phyloP scores from a whole-genome alignment of 2,113 vertebrate genomes.

The Calyptomena viridis region DNA sequence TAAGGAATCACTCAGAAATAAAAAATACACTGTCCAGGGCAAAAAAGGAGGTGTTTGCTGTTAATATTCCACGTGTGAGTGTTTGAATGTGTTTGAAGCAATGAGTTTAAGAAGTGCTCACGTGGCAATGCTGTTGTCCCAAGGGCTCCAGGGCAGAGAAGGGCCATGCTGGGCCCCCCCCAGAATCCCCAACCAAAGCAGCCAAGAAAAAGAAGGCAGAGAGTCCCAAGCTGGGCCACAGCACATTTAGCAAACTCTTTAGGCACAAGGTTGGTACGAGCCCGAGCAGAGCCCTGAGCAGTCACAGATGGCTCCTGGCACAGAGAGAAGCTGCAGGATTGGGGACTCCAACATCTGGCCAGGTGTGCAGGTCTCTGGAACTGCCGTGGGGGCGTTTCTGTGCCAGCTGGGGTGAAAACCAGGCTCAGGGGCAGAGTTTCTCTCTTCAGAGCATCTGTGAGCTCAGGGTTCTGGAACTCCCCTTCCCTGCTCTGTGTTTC shows the following conservation, averaged over 20 bases:
- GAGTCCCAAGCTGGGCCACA: slow-evolving; percentile 71
- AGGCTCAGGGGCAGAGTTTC: background rate
- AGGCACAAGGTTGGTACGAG: slow-evolving; percentile 86
- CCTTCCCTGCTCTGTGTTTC: background rate
- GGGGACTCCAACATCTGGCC: background rate
- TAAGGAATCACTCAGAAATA: background rate
- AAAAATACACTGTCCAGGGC: background rate
- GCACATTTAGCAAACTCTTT: slow-evolving; percentile 87
- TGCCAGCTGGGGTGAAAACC: background rate
- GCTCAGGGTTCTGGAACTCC: slow-evolving; percentile 62
- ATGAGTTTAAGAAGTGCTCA: no score
- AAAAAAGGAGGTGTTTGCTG: background rate
- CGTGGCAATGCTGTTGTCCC: no score
- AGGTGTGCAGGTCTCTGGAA: background rate
- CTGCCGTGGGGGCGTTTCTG: background rate
- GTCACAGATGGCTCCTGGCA: background rate
- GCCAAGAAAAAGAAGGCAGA: slow-evolving; percentile 83
- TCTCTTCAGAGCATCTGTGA: background rate
- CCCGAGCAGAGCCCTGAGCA: slow-evolving; percentile 62
- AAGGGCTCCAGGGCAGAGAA: slow-evolving; percentile 69
- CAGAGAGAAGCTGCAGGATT: background rate
- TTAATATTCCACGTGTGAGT: background rate
- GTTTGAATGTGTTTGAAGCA: no score
- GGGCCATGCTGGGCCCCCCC: slow-evolving; percentile 62
- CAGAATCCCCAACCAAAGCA: slow-evolving; percentile 69